A percentile compares a stretch with the other conserved stretches of the same genome.
phyloP scores from a whole-genome alignment of 2,797 vertebrate genomes.

The Myripristis jacobus region DNA sequence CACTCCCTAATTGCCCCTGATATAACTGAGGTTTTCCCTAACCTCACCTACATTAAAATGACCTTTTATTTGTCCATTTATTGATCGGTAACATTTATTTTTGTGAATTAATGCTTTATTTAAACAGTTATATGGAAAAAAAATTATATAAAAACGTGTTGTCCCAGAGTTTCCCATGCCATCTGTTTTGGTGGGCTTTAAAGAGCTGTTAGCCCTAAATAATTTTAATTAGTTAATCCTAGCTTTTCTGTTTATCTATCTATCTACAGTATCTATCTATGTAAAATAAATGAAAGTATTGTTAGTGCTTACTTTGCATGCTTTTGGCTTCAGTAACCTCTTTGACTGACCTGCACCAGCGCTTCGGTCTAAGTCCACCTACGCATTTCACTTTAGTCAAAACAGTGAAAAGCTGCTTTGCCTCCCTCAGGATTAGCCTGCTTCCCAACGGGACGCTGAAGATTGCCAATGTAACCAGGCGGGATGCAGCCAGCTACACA shows the following conservation, averaged over 20 bases:
- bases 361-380: neutral
- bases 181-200: constrained; percentile 29
- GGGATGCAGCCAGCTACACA: constrained; percentile 88
- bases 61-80: constrained; percentile 46
- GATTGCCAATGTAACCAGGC: constrained; percentile 90
- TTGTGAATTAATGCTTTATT: constrained; percentile 38
- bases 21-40: constrained; percentile 20
- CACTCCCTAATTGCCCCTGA: constrained; percentile 3
- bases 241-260: too few relatives aligned
- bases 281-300: neutral
- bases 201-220: constrained; percentile 6
- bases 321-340: constrained; percentile 2
- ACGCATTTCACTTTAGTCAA: neutral
- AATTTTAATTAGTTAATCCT: too few relatives aligned
- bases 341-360: neutral
- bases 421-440: constrained; percentile 79
- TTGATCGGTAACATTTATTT: constrained; percentile 32
- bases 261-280: too few relatives aligned
- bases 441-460: constrained; percentile 89
- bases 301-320: neutral
- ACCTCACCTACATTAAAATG: constrained; percentile 34
- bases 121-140: neutral
- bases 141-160: neutral
- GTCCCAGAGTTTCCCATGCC: constrained; percentile 18
- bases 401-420: constrained; percentile 23